phyloP scores from a whole-genome alignment of 2,113 vertebrate species.

The Promerops cafer region DNA sequence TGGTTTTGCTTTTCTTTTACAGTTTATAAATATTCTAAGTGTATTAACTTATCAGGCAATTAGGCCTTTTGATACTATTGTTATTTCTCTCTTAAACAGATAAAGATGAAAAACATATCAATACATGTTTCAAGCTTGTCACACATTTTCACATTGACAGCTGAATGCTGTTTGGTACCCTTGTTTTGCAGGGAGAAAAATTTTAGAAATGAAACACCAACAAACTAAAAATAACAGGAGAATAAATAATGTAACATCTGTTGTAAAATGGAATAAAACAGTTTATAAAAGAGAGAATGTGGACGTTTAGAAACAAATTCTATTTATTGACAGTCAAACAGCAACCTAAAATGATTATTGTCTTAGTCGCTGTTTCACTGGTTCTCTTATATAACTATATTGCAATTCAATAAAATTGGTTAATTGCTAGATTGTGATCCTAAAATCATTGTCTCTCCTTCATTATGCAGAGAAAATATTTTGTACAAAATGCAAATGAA shows the following conservation, averaged over 20 bases:
- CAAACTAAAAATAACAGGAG: neutral
- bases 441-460: conserved; percentile 9
- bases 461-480: neutral
- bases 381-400: neutral
- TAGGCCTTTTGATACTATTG: neutral
- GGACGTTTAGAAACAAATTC: neutral
- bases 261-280: neutral
- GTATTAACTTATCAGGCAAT: neutral
- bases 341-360: neutral
- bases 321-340: neutral
- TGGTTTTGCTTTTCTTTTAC: neutral
- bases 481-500: conserved; percentile 3
- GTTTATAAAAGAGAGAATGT: neutral
- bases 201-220: neutral
- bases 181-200: neutral
- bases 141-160: neutral
- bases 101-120: neutral
- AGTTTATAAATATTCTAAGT: neutral
- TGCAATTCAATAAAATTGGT: neutral
- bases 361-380: neutral
- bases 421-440: conserved; percentile 2
- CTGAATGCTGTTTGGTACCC: neutral
- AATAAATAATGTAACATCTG: neutral
- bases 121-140: neutral
- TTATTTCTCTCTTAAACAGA: neutral